These are phyloP conservation scores for Mimachlamys varia DNA, from an alignment of 2,888 invertebrate species.

Conservation along the genomic window DNA sequence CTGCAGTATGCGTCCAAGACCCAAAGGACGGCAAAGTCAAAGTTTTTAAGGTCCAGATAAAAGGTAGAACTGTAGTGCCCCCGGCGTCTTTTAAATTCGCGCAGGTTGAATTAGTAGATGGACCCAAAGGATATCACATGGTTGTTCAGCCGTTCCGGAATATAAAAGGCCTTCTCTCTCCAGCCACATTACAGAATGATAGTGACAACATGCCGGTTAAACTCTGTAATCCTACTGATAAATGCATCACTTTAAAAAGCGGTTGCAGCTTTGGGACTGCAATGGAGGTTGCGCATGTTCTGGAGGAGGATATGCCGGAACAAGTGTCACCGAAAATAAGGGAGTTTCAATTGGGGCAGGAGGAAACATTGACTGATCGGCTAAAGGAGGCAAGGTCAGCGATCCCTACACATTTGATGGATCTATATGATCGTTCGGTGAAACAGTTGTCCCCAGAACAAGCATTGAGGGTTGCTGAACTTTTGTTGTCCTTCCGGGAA, in stretches of 20 bases:
- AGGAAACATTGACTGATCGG: neutral
- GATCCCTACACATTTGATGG: neutral
- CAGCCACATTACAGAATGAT: neutral
- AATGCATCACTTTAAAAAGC: neutral
- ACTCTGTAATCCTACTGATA: neutral
- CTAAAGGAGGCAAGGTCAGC: neutral
- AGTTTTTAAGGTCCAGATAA: neutral
- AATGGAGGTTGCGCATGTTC: neutral
- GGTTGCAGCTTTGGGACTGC: neutral
- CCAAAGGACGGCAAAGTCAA: neutral
- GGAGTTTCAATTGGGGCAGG: neutral
- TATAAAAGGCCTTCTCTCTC: neutral
- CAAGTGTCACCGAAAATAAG: no score
- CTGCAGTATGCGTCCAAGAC: neutral
- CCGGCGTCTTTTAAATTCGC: neutral
- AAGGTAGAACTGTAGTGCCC: neutral
- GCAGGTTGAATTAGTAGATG: neutral
- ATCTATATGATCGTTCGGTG: neutral
- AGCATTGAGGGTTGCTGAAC: neutral
- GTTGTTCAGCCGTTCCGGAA: neutral
- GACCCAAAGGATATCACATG: neutral
- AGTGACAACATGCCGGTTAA: no score
- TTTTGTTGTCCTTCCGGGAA: neutral
- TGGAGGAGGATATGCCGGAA: neutral
- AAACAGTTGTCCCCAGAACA: neutral